A percentile compares a stretch with the other conserved stretches of the same genome.
Evolutionary conservation across 2,888 invertebrate species (phyloP).

Genomic region (Eulithis testata): DNA sequence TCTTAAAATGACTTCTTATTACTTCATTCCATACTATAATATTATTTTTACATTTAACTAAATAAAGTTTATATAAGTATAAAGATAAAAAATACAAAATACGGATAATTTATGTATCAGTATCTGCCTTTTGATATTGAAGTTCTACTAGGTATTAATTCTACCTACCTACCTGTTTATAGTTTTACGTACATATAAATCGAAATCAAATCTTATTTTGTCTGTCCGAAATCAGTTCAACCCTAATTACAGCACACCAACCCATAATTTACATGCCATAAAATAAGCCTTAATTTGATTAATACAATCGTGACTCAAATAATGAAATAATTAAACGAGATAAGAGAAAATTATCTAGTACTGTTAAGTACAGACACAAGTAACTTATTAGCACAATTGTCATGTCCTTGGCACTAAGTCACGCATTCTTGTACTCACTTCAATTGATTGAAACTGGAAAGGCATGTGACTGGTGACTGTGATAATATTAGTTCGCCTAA

Average conservation of each 20-base stretch:
- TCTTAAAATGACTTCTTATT: no score
- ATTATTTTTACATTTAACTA: no score
- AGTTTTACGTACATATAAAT: not conserved
- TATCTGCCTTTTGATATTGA: no score
- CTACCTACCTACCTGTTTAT: not conserved
- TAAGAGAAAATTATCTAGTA: constrained; percentile 68
- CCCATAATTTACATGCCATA: constrained; percentile 64
- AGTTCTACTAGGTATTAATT: no score
- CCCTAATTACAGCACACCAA: constrained; percentile 23
- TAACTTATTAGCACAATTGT: constrained; percentile 57
- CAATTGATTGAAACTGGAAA: constrained; percentile 18
- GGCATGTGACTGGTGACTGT: constrained; percentile 4
- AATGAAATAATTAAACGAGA: constrained; percentile 79
- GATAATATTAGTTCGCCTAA: not conserved
- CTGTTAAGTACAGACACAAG: constrained; percentile 38
- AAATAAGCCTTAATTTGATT: constrained; percentile 50
- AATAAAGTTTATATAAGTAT: no score
- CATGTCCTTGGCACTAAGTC: constrained; percentile 65
- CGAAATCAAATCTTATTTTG: constrained; percentile 5
- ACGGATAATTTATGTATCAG: no score
- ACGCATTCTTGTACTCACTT: constrained; percentile 41
- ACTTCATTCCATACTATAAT: no score
- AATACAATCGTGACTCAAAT: constrained; percentile 71
- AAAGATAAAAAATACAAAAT: no score
- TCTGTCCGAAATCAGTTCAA: constrained; percentile 14